Conservation (phyloP, 2,888 invertebrate species). For the Beris morrisii region DNA sequence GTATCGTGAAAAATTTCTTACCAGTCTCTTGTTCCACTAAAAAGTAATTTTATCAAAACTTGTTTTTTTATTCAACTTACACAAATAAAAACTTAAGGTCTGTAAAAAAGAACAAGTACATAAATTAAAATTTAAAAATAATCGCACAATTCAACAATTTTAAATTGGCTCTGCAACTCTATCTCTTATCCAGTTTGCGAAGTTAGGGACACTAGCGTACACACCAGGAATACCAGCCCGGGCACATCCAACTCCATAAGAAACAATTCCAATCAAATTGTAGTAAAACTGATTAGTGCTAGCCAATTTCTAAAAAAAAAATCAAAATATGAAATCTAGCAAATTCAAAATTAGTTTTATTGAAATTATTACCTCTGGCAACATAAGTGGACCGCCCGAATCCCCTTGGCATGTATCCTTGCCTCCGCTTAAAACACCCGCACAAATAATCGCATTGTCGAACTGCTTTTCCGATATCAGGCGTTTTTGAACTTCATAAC, state of each 20-base stretch:
- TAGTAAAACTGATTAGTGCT: constrained; percentile 44
- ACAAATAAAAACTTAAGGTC: not conserved
- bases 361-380: constrained; percentile 45
- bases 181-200: constrained; percentile 64
- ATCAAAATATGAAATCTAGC: not conserved
- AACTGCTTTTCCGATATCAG: constrained; percentile 49
- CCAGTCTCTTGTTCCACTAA: no score
- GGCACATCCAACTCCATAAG: constrained; percentile 68
- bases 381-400: constrained; percentile 56
- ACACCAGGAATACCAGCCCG: constrained; percentile 66
- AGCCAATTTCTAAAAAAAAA: constrained; percentile 14
- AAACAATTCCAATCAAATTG: constrained; percentile 66
- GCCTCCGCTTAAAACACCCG: constrained; percentile 50
- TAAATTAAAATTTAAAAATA: not conserved
- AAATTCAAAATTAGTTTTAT: not conserved
- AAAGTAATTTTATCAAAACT: not conserved
- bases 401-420: constrained; percentile 56
- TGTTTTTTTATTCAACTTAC: not conserved
- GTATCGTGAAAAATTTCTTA: no score
- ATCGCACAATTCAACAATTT: not conserved
- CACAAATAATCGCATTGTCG: constrained; percentile 50
- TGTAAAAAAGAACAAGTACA: not conserved
- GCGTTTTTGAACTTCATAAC: constrained; percentile 46
- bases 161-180: constrained; percentile 48
- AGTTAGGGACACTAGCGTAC: constrained; percentile 64